Percentiles rank a stretch among this genome's conserved stretches.
Conservation (phyloP, 2,113 vertebrate genomes). For the Sebastes fasciatus region DNA sequence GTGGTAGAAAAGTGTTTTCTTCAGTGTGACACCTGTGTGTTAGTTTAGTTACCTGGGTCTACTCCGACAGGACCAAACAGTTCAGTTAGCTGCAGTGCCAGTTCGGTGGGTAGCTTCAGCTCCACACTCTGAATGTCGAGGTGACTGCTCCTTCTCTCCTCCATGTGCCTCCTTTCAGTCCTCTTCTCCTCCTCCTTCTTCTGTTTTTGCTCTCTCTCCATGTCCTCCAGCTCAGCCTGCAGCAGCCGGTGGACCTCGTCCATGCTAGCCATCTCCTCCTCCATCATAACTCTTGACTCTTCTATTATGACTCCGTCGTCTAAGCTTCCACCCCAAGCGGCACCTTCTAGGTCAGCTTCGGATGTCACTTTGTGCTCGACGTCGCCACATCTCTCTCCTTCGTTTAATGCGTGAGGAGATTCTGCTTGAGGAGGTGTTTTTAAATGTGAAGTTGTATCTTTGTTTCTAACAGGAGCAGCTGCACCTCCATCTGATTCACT, state of each 20-base stretch:
- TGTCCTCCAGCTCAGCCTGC: conserved; percentile 70
- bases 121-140: conserved; percentile 92
- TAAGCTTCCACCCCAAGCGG: conserved; percentile 4
- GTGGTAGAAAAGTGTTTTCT: neutral
- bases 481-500: conserved; percentile 17
- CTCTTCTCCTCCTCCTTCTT: conserved; percentile 42
- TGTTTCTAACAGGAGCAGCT: conserved; percentile 8
- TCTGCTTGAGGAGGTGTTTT: conserved; percentile 22
- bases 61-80: conserved; percentile 96
- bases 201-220: conserved; percentile 63
- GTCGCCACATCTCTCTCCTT: neutral
- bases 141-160: conserved; percentile 53
- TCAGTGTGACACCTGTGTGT: neutral
- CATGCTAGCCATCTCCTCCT: conserved; percentile 59
- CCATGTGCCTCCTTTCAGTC: conserved; percentile 6
- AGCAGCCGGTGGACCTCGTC: conserved; percentile 65
- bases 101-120: conserved; percentile 91
- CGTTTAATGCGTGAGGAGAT: neutral
- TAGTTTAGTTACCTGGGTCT: conserved; percentile 89
- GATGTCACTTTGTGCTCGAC: conserved; percentile 12
- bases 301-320: conserved; percentile 37
- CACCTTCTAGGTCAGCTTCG: neutral
- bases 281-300: conserved; percentile 22
- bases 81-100: conserved; percentile 94
- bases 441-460: conserved; percentile 10